A percentile compares a stretch with the other conserved stretches of the same genome.
phyloP scores from a whole-genome alignment of 2,113 vertebrate species.

The Ceuthmochares aereus region DNA sequence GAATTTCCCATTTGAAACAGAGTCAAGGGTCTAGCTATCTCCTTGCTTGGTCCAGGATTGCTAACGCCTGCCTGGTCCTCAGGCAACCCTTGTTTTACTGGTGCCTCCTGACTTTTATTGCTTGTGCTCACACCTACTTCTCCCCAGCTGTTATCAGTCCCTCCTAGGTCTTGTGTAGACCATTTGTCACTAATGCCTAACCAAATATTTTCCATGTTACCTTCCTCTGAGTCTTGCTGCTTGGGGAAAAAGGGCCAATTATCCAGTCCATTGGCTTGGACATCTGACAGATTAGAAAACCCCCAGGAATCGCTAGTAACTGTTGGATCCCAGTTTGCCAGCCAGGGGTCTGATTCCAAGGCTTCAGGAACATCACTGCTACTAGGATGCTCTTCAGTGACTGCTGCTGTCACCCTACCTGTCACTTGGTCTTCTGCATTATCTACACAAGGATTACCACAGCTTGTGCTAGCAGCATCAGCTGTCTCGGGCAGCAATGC shows the following conservation, averaged over 20 bases:
- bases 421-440: slow-evolving; percentile 24
- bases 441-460: not conserved
- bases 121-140: slow-evolving; percentile 26
- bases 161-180: slow-evolving; percentile 67
- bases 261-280: slow-evolving; percentile 69
- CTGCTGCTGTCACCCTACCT: slow-evolving; percentile 8
- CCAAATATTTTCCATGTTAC: slow-evolving; percentile 59
- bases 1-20: slow-evolving; percentile 68
- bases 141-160: slow-evolving; percentile 53
- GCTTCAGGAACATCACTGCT: slow-evolving; percentile 29
- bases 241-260: slow-evolving; percentile 73
- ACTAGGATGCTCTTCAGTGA: not conserved
- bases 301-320: slow-evolving; percentile 64
- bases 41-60: slow-evolving; percentile 28
- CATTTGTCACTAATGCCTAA: slow-evolving; percentile 72
- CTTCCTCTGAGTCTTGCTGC: slow-evolving; percentile 50
- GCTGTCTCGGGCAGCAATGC: not conserved
- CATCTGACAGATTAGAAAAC: slow-evolving; percentile 61
- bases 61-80: slow-evolving; percentile 28
- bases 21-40: slow-evolving; percentile 57
- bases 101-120: slow-evolving; percentile 47
- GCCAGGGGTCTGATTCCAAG: slow-evolving; percentile 73
- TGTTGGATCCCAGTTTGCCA: slow-evolving; percentile 73
- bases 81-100: slow-evolving; percentile 23
- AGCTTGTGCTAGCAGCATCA: slow-evolving; percentile 1